Evolutionary conservation across 2,113 vertebrate species (phyloP).

Genomic region (Mungos mungo): DNA sequence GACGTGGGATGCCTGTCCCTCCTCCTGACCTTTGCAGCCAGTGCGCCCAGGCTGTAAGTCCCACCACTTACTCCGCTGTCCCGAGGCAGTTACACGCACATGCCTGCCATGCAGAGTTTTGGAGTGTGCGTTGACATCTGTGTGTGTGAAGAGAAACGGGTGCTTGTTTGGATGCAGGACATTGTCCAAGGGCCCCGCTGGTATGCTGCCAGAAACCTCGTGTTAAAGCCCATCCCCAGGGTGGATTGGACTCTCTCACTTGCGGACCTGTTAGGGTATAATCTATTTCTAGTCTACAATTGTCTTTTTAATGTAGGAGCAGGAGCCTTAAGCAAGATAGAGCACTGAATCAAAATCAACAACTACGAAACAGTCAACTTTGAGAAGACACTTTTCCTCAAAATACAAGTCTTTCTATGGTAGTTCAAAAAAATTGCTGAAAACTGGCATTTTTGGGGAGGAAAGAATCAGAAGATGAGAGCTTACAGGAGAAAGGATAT

Average conservation of each 20-base stretch:
- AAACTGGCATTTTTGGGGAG: neutral
- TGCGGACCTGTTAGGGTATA: neutral
- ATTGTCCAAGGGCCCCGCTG: neutral
- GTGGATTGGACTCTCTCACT: neutral
- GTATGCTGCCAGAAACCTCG: neutral
- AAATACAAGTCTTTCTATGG: neutral
- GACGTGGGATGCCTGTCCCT: neutral
- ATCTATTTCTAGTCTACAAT: neutral
- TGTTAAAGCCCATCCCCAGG: neutral
- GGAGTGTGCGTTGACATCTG: conserved; percentile 62
- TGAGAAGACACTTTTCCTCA: neutral
- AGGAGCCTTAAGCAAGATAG: neutral
- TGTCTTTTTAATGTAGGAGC: neutral
- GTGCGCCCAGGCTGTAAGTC: neutral
- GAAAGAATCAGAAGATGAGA: neutral
- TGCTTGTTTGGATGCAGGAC: conserved; percentile 31
- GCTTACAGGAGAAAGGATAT: neutral
- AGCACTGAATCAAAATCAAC: neutral
- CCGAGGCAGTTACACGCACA: neutral
- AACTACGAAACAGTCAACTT: neutral
- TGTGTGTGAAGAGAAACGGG: conserved; percentile 58
- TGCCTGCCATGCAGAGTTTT: conserved; percentile 61
- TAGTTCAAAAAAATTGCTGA: neutral
- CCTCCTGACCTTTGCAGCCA: conserved; percentile 1
- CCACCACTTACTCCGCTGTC: conserved; percentile 11